A percentile compares a stretch with the other conserved stretches of the same genome.
Evolutionary conservation across 2,797 vertebrate species (phyloP).

Genomic region (Enteromius afrohamiltoni): DNA sequence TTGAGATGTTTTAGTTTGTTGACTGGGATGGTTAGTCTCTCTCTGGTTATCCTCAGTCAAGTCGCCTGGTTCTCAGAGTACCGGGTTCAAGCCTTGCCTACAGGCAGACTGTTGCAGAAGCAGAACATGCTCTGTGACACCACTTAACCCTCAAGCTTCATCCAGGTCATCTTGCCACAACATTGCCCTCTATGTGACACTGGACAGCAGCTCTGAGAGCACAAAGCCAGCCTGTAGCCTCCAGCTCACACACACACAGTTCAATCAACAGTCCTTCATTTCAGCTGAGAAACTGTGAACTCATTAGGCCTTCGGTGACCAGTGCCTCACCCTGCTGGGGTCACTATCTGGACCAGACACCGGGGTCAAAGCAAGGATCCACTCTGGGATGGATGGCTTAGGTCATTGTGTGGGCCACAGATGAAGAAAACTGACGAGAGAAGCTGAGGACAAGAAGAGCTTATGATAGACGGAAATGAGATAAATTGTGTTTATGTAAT

Average conservation of each 20-base stretch:
- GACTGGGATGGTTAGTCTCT: conserved; percentile 63
- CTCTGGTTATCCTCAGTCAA: conserved; percentile 33
- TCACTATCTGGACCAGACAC: conserved; percentile 59
- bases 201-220: conserved; percentile 64
- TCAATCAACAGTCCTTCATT: conserved; percentile 68
- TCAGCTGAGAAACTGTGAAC: conserved; percentile 70
- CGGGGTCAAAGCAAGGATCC: conserved; percentile 50
- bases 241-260: conserved; percentile 71
- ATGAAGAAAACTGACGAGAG: conserved; percentile 44
- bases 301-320: conserved; percentile 62
- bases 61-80: conserved; percentile 66
- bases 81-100: conserved; percentile 70
- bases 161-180: conserved; percentile 82
- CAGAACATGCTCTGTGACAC: conserved; percentile 81
- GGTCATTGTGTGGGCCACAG: conserved; percentile 41
- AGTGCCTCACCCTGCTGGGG: conserved; percentile 53
- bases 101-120: conserved; percentile 74
- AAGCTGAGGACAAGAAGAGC: conserved; percentile 41
- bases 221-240: conserved; percentile 78
- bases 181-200: conserved; percentile 71
- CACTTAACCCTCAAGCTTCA: conserved; percentile 82
- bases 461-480: conserved; percentile 45
- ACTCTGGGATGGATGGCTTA: conserved; percentile 44
- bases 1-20: conserved; percentile 63
- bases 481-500: conserved; percentile 43